A percentile compares a stretch with the other conserved stretches of the same genome.
Evolutionary conservation across 2,888 invertebrate species (phyloP).

Genomic region (Tridacna crocea): DNA sequence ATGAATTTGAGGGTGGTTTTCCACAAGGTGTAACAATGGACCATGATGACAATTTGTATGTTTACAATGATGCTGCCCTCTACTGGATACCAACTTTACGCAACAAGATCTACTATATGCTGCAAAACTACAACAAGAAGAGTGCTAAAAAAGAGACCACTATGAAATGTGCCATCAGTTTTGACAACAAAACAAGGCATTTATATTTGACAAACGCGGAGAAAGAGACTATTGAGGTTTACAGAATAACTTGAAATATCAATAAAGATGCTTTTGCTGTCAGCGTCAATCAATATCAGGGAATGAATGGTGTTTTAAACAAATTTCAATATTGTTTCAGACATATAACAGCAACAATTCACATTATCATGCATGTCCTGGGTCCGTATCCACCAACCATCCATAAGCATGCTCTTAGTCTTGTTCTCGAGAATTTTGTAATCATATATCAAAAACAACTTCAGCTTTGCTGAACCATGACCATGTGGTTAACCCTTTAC

Average conservation of each 20-base stretch:
- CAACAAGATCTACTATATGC: conserved; percentile 49
- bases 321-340: neutral
- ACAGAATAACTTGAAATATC: conserved; percentile 20
- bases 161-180: conserved; percentile 38
- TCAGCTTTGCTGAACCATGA: no score
- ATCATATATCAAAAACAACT: no score
- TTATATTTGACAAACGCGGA: conserved; percentile 39
- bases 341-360: no score
- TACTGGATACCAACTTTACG: conserved; percentile 54
- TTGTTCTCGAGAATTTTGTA: no score
- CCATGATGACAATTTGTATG: conserved; percentile 50
- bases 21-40: conserved; percentile 52
- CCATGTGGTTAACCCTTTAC: no score
- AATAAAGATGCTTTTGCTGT: neutral
- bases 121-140: conserved; percentile 40
- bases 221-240: conserved; percentile 45
- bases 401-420: no score
- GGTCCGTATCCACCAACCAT: no score
- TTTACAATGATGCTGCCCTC: conserved; percentile 51
- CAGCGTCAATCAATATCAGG: neutral
- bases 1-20: conserved; percentile 53
- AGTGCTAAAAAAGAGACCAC: conserved; percentile 9
- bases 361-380: no score
- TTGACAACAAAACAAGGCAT: conserved; percentile 31
- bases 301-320: neutral